Conservation (phyloP, 2,113 vertebrate genomes). For the Cyprinodon brontotheroides region DNA sequence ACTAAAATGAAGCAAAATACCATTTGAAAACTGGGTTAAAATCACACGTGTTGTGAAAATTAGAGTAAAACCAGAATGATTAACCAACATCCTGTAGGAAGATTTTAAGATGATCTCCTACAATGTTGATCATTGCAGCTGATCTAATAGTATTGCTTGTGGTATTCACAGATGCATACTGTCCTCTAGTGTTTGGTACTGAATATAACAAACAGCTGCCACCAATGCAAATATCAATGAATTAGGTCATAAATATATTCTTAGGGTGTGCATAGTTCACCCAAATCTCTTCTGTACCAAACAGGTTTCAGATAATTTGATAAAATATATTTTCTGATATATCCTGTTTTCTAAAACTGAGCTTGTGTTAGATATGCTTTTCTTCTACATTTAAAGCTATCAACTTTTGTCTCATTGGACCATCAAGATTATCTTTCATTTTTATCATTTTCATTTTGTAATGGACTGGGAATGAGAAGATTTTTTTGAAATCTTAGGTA, state of each 20-base stretch:
- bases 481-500: not conserved
- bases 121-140: not conserved
- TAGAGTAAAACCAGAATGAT: not conserved
- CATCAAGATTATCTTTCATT: not conserved
- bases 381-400: not conserved
- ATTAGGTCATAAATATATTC: no score
- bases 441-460: not conserved
- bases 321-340: not conserved
- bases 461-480: no score
- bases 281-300: not conserved
- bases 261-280: not conserved
- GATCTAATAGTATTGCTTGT: not conserved
- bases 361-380: not conserved
- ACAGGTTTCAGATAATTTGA: not conserved
- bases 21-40: not conserved
- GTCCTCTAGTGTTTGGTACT: conserved; percentile 60
- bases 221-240: not conserved
- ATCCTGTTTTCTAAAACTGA: not conserved
- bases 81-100: not conserved
- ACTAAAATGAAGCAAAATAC: not conserved
- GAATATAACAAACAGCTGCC: not conserved
- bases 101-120: conserved; percentile 3
- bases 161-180: conserved; percentile 35
- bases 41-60: not conserved
- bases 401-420: not conserved